These are phyloP conservation scores for Plutomurus gul DNA, from an alignment of 1,140 invertebrate species.

Conservation along the genomic window DNA sequence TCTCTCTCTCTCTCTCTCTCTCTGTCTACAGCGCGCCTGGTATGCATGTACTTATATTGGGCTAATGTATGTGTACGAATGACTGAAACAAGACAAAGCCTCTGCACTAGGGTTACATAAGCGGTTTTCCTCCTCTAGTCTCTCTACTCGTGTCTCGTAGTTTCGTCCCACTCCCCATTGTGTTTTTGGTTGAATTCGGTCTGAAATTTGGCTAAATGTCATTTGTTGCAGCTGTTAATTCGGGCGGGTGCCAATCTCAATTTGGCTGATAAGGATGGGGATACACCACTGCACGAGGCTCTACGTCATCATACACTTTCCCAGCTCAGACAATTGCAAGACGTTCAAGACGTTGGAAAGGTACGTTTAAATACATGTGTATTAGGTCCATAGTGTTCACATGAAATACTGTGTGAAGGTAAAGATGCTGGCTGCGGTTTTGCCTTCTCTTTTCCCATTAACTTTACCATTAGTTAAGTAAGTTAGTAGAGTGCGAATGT, in stretches of 20 bases:
- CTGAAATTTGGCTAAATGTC: conserved; percentile 23
- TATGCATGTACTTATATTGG: neutral
- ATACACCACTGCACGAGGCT: conserved; percentile 90
- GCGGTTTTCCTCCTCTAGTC: conserved; percentile 14
- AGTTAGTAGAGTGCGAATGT: conserved; percentile 11
- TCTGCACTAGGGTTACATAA: neutral
- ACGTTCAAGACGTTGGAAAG: conserved; percentile 92
- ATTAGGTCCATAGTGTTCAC: neutral
- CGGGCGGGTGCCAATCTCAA: conserved; percentile 91
- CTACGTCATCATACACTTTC: conserved; percentile 93
- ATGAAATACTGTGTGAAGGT: conserved; percentile 1
- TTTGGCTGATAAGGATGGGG: conserved; percentile 77
- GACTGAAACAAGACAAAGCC: neutral
- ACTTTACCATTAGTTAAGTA: conserved; percentile 20
- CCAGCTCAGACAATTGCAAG: conserved; percentile 89
- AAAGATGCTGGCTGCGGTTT: neutral
- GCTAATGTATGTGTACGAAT: neutral
- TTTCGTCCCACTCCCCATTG: neutral
- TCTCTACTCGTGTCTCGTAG: no score
- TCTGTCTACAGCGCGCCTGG: neutral
- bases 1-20: no score
- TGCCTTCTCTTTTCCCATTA: conserved; percentile 11
- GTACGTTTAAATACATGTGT: conserved; percentile 54
- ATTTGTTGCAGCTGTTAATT: conserved; percentile 73
- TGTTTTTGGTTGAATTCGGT: conserved; percentile 18